Base-by-base conservation (phyloP, 2,888 invertebrate genomes). In the Clusia tigrina region DNA sequence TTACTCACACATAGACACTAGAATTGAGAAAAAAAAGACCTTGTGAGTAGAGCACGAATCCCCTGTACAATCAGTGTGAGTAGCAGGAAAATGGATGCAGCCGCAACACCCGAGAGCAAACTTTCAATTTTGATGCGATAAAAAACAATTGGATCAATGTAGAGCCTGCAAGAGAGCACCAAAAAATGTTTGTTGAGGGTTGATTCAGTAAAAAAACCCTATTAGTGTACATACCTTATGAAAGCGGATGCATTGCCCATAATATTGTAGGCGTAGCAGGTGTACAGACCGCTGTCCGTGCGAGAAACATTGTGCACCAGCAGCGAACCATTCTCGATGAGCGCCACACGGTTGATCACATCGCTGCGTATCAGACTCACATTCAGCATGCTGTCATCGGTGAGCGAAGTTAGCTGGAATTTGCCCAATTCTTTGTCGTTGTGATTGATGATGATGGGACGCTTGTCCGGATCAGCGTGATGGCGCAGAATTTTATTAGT, bases 71-170 rank as follows among this genome's bases (percentile, higher is more conserved):
- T 81, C 48, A 96, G 85, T 1, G 96, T 95, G 52, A 94, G 79
- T 58, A 89, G 86, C 58, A 97, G 86, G 83, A 96, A 95, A 46
- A 87, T 89, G 26, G 89, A 89, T 24, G 96, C 95, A 73, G 92
- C 89, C 32, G 90, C 87, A 22, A 90, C 88, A 25, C 97, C 97
- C 63, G 93, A 90, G 57, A 93, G 81, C 67, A 96, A 87, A 82
- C 95, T 95, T 75, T 90, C 88, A 67, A 96, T 89, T 83, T 94
- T 91, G 58, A 96, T 91, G 72, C 91, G 89, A 78, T 90, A 89
- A 86, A 95, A 91, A 63, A 93, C 90, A 76, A 91, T 88, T 18
- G 95, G 95, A 83, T 96, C 94, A 79, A 96, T 91, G 79, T 91
- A 91, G 60, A 95, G 86, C 57, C 90, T 84, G 56, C 6, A 48